Conservation (phyloP, 2,797 vertebrate species). For the Mormyrops boulengeri region DNA sequence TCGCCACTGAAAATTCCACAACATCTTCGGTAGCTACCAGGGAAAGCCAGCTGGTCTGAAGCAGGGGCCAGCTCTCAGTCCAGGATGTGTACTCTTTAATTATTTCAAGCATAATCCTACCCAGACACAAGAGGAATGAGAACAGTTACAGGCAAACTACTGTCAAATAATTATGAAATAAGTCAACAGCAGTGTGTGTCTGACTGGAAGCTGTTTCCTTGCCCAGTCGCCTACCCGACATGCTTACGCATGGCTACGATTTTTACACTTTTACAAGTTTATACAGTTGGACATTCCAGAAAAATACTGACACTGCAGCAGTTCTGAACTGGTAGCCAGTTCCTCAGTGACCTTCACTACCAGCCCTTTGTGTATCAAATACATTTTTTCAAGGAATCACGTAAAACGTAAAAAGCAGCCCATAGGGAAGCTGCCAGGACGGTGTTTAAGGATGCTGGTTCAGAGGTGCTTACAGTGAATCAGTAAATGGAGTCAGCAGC, state of each 20-base stretch:
- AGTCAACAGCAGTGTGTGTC: neutral
- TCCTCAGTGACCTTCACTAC: neutral
- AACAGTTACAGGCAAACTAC: neutral
- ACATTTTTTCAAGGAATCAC: neutral
- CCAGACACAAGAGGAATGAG: neutral
- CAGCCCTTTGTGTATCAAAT: neutral
- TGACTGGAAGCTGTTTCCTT: neutral
- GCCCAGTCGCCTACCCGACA: no score
- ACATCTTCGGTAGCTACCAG: slow-evolving; percentile 51
- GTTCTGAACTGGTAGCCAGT: neutral
- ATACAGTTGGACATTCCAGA: neutral
- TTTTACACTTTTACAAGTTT: neutral
- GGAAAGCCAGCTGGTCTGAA: slow-evolving; percentile 49
- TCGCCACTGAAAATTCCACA: slow-evolving; percentile 25
- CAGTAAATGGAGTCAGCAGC: neutral
- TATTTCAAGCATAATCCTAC: slow-evolving; percentile 46
- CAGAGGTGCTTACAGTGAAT: neutral
- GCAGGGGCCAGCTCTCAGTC: slow-evolving; percentile 37
- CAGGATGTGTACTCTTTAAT: slow-evolving; percentile 20
- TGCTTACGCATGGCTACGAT: neutral
- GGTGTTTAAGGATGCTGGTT: neutral
- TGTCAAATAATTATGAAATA: neutral
- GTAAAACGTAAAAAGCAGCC: neutral
- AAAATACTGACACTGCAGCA: neutral
- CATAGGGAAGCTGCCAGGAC: neutral